These are phyloP conservation scores for Echeneis naucrates DNA, from an alignment of 2,797 vertebrate species.

Conservation along the genomic window DNA sequence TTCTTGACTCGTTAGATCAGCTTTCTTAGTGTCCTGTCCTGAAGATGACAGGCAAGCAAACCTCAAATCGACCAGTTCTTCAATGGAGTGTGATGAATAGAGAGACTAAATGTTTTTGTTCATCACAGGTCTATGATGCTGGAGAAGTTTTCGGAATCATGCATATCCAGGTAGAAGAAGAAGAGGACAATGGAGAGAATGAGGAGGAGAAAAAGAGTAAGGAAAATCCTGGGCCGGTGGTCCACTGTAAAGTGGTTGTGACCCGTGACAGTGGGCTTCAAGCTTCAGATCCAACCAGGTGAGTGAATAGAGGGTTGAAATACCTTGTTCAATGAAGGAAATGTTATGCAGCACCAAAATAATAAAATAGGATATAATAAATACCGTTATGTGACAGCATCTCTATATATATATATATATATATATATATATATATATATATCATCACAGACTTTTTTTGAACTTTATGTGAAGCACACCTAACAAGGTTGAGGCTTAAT, in stretches of 20 bases:
- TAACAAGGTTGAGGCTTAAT: no score
- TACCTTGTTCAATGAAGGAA: no score
- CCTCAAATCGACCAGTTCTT: background rate
- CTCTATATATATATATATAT: no score
- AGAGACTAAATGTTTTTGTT: background rate
- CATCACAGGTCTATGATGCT: constrained; percentile 91
- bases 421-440: no score
- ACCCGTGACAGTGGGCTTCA: constrained; percentile 89
- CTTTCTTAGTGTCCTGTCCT: background rate
- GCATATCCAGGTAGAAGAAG: constrained; percentile 84
- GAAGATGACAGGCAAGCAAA: background rate
- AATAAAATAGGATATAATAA: no score
- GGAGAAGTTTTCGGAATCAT: constrained; percentile 95
- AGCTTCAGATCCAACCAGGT: constrained; percentile 88
- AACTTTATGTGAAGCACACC: no score
- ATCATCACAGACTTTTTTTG: no score
- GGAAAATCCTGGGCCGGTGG: constrained; percentile 72
- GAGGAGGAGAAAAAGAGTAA: constrained; percentile 65
- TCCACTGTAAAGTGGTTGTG: constrained; percentile 90
- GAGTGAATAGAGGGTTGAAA: constrained; percentile 26
- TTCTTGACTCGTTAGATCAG: background rate
- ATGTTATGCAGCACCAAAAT: no score
- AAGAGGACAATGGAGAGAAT: constrained; percentile 70
- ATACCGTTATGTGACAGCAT: no score
- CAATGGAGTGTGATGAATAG: background rate